Evolutionary conservation across 2,113 vertebrate species (phyloP).

Genomic region (Microcebus ravelobensis): DNA sequence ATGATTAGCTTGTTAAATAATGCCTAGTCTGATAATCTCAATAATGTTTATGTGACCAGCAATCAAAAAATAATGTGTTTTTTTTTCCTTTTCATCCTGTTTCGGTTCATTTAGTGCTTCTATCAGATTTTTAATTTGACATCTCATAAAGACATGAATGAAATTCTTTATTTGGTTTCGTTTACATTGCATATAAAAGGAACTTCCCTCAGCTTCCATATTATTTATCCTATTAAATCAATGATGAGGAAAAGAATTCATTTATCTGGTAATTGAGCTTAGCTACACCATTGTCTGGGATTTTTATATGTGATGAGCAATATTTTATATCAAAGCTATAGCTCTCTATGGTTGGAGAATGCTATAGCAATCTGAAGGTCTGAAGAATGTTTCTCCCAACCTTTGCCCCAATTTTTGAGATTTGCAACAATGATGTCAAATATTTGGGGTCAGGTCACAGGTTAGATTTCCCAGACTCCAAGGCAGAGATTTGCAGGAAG

Average conservation of each 20-base stretch:
- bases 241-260: conserved; percentile 59
- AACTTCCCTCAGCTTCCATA: not conserved
- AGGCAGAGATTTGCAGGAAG: not conserved
- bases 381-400: not conserved
- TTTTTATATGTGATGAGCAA: not conserved
- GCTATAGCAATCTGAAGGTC: not conserved
- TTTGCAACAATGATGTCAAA: not conserved
- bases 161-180: conserved; percentile 44
- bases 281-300: not conserved
- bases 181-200: conserved; percentile 41
- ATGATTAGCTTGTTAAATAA: conserved; percentile 63
- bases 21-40: conserved; percentile 17
- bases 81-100: not conserved
- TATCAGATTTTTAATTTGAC: conserved; percentile 56
- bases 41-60: conserved; percentile 52
- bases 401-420: not conserved
- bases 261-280: conserved; percentile 44
- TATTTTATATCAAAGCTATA: not conserved
- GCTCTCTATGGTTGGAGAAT: not conserved
- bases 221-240: conserved; percentile 68
- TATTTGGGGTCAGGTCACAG: not conserved
- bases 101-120: conserved; percentile 49
- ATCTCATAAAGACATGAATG: conserved; percentile 60
- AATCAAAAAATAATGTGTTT: not conserved
- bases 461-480: not conserved